Conservation (phyloP, 2,888 invertebrate species). For the Dorcus hopei region DNA sequence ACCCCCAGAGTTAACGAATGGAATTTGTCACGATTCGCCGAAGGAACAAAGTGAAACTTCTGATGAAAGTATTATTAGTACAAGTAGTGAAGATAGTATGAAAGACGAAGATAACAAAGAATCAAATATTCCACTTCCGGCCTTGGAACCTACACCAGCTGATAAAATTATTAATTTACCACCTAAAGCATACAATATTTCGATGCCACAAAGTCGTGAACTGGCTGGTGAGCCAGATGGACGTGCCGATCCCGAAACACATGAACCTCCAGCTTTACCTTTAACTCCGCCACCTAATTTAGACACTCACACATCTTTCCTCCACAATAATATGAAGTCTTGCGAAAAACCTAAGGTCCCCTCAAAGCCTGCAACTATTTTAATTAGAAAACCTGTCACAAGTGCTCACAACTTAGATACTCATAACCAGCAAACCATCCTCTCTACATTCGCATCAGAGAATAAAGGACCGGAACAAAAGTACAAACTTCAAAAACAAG, state of each 20-base stretch:
- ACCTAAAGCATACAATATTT: conserved; percentile 16
- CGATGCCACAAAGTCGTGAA: conserved; percentile 60
- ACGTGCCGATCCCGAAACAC: conserved; percentile 77
- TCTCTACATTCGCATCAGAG: conserved; percentile 34
- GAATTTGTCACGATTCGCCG: conserved; percentile 6
- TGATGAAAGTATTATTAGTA: conserved; percentile 7
- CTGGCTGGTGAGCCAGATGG: conserved; percentile 83
- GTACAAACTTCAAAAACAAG: conserved; percentile 54
- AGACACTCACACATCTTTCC: conserved; percentile 62
- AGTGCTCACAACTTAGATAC: conserved; percentile 19
- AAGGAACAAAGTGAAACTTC: conserved; percentile 1
- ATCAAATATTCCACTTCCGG: not conserved
- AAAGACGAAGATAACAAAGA: not conserved
- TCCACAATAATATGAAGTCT: conserved; percentile 61
- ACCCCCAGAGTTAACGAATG: not conserved
- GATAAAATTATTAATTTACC: conserved; percentile 12
- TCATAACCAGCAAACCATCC: conserved; percentile 24
- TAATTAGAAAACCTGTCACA: conserved; percentile 36
- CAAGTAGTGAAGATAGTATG: not conserved
- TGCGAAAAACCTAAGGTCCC: conserved; percentile 67
- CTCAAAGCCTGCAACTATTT: conserved; percentile 59
- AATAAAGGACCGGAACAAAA: conserved; percentile 11
- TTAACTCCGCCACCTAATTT: conserved; percentile 64
- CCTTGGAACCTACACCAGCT: not conserved
- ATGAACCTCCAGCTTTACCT: conserved; percentile 68